A percentile compares a stretch with the other conserved stretches of the same genome.
These are phyloP conservation scores for Stomorhina lunata DNA, from an alignment of 2,888 invertebrate species.

Conservation along the genomic window DNA sequence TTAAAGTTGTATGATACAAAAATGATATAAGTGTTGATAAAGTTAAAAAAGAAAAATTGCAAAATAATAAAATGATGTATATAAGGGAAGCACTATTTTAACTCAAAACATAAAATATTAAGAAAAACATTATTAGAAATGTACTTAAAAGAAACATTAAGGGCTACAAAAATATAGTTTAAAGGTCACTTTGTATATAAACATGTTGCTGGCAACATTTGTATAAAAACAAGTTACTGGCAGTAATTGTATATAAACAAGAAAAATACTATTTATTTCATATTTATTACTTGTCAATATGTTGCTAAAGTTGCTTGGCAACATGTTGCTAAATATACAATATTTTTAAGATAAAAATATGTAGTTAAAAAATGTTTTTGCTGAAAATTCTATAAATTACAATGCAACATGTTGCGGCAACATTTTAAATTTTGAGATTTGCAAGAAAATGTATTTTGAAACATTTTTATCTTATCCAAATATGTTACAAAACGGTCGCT, in stretches of 20 bases:
- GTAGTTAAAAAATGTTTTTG: too few relatives aligned
- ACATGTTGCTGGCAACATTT: neutral
- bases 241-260: too few relatives aligned
- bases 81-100: constrained; percentile 58
- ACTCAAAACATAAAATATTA: constrained; percentile 27
- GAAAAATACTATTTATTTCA: too few relatives aligned
- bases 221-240: constrained; percentile 19
- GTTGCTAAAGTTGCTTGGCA: neutral
- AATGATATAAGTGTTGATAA: constrained; percentile 58
- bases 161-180: neutral
- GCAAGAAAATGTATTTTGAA: too few relatives aligned
- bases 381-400: too few relatives aligned
- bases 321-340: too few relatives aligned
- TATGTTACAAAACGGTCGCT: too few relatives aligned
- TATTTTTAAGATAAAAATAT: too few relatives aligned
- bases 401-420: neutral
- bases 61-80: neutral
- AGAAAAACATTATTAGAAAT: neutral
- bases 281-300: too few relatives aligned
- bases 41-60: neutral
- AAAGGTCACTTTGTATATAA: constrained; percentile 3
- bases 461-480: too few relatives aligned
- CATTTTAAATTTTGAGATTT: neutral
- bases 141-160: neutral
- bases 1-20: constrained; percentile 62